phyloP scores from a whole-genome alignment of 1,140 invertebrate species.

The Lordiphosa mommai region DNA sequence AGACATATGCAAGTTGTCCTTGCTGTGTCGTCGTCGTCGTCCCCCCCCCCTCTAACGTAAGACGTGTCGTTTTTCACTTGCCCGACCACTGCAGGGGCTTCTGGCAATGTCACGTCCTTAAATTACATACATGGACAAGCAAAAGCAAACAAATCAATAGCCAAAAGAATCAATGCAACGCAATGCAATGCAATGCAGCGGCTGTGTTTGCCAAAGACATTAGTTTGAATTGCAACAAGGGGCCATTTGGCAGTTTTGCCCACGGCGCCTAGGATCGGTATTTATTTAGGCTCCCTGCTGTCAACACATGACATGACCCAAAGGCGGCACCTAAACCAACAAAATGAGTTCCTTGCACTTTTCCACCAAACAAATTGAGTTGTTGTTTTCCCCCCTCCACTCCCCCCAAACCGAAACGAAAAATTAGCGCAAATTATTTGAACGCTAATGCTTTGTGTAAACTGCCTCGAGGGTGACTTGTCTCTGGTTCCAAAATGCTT shows the following conservation, averaged over 20 bases:
- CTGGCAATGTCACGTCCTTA: slow-evolving; percentile 71
- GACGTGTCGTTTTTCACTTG: slow-evolving; percentile 73
- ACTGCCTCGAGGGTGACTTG: slow-evolving; percentile 20
- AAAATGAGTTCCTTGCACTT: slow-evolving; percentile 16
- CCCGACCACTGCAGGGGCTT: slow-evolving; percentile 71
- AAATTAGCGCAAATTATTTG: slow-evolving; percentile 75
- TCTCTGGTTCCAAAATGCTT: slow-evolving; percentile 18
- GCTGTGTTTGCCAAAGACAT: slow-evolving; percentile 67
- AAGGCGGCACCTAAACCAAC: slow-evolving; percentile 11
- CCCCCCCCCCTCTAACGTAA: neutral
- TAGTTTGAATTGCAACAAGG: slow-evolving; percentile 29
- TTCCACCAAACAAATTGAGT: slow-evolving; percentile 54
- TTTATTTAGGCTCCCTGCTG: slow-evolving; percentile 54
- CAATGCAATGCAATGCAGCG: slow-evolving; percentile 34
- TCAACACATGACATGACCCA: slow-evolving; percentile 25
- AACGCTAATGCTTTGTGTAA: slow-evolving; percentile 59
- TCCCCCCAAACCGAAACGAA: slow-evolving; percentile 11
- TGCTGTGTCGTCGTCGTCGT: too few species aligned
- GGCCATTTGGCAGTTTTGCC: slow-evolving; percentile 62
- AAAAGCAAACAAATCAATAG: slow-evolving; percentile 25
- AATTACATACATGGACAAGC: slow-evolving; percentile 46
- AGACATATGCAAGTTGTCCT: slow-evolving; percentile 49
- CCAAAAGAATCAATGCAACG: slow-evolving; percentile 55
- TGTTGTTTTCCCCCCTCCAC: slow-evolving; percentile 33
- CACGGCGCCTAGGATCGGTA: slow-evolving; percentile 49